phyloP scores from a whole-genome alignment of 2,113 vertebrate genomes.

The Antigone vipio region DNA sequence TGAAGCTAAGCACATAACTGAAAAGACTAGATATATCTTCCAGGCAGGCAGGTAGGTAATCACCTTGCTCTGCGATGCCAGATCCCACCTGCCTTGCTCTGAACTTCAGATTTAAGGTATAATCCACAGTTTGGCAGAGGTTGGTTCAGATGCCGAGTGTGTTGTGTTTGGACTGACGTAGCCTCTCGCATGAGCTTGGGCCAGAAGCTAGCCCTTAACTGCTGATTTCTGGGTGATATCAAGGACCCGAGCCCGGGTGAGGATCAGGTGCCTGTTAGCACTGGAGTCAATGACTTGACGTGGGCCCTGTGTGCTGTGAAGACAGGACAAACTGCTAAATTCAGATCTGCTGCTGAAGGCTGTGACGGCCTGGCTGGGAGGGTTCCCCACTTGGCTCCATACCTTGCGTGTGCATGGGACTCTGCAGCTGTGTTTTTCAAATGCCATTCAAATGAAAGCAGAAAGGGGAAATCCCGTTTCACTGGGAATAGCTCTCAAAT shows the following conservation, averaged over 20 bases:
- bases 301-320: background rate
- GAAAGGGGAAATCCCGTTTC: constrained; percentile 36
- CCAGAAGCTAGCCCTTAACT: background rate
- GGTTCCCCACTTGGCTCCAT: constrained; percentile 24
- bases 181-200: background rate
- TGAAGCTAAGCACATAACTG: background rate
- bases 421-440: constrained; percentile 60
- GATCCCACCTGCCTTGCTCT: background rate
- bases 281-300: background rate
- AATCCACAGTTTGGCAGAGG: background rate
- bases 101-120: background rate
- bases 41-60: background rate
- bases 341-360: background rate
- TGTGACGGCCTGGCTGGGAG: background rate
- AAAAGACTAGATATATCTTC: background rate
- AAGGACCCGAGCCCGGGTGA: background rate
- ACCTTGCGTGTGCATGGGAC: background rate
- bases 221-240: background rate
- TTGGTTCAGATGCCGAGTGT: fast-evolving
- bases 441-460: constrained; percentile 65
- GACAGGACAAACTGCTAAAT: background rate
- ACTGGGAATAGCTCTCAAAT: constrained; percentile 23
- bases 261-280: background rate
- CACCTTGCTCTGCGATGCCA: background rate
- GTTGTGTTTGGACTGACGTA: fast-evolving